Evolutionary conservation across 2,888 invertebrate genomes (phyloP).

Genomic region (Gari tellinella): DNA sequence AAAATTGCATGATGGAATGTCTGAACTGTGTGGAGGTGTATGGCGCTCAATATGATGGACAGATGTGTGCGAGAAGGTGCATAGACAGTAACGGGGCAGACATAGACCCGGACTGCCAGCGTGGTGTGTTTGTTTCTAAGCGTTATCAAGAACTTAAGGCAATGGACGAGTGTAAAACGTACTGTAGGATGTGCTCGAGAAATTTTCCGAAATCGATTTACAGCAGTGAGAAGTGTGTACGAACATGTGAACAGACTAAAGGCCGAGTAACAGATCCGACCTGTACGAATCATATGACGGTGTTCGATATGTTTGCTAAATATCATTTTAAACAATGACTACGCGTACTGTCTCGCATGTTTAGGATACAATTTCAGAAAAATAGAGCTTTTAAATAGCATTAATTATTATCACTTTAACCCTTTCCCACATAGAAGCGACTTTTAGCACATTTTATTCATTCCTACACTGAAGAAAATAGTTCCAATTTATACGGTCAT

Average conservation of each 20-base stretch:
- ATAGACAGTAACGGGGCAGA: conserved; percentile 37
- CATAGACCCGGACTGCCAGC: conserved; percentile 52
- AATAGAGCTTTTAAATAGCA: no score
- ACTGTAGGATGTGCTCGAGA: conserved; percentile 26
- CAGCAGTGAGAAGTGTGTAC: conserved; percentile 22
- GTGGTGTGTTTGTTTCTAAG: conserved; percentile 34
- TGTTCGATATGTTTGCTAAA: no score
- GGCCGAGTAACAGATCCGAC: conserved; percentile 15
- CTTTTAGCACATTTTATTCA: no score
- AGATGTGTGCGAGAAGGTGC: conserved; percentile 54
- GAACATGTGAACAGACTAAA: conserved; percentile 16
- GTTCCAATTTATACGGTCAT: no score
- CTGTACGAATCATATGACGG: no score
- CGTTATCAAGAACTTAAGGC: conserved; percentile 32
- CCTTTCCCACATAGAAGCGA: no score
- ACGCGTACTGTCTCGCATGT: no score
- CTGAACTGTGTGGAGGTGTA: conserved; percentile 54
- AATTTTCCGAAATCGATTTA: conserved; percentile 21
- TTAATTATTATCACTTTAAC: no score
- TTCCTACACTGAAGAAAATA: no score
- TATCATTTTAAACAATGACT: no score
- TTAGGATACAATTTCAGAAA: no score
- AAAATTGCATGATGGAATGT: conserved; percentile 53
- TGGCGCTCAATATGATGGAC: conserved; percentile 47
- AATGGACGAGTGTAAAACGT: conserved; percentile 33